These are phyloP conservation scores for Cliona cf. orientalis DNA, from an alignment of 37 sponge, comb jelly and placozoan species.

Conservation along the genomic window DNA sequence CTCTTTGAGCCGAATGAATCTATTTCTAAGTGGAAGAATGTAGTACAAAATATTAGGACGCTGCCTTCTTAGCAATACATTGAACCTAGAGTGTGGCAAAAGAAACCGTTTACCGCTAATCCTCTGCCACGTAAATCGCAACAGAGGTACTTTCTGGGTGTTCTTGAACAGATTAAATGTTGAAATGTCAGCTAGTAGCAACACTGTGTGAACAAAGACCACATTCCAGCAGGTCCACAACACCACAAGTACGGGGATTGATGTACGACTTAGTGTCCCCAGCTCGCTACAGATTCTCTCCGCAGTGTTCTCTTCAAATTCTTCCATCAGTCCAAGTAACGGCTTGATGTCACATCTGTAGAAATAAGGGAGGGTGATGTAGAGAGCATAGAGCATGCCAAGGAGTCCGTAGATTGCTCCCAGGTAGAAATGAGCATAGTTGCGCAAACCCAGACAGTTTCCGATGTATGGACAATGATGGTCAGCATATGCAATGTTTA, in stretches of 20 bases:
- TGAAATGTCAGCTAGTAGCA: slow-evolving; percentile 14
- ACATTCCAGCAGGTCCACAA: background rate
- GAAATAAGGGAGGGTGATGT: slow-evolving; percentile 33
- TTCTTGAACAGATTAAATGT: slow-evolving; percentile 7
- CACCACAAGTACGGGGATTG: slow-evolving; percentile 7
- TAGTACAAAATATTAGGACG: slow-evolving; percentile 2
- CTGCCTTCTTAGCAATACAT: slow-evolving; percentile 13
- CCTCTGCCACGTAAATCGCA: slow-evolving; percentile 20
- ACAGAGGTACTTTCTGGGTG: background rate
- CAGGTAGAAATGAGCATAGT: slow-evolving; percentile 39
- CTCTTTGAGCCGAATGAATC: background rate
- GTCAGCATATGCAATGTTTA: slow-evolving; percentile 37
- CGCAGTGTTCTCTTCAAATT: background rate
- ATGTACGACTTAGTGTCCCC: background rate
- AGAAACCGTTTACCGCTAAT: slow-evolving; percentile 7
- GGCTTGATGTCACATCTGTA: background rate
- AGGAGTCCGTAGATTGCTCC: slow-evolving; percentile 19
- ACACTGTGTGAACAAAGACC: background rate
- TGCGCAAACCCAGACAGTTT: slow-evolving; percentile 48
- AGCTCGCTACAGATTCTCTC: background rate
- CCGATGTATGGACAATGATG: slow-evolving; percentile 67
- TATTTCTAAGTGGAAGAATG: slow-evolving; percentile 15
- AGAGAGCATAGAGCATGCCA: slow-evolving; percentile 30
- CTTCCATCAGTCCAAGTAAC: background rate
- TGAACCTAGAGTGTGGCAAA: slow-evolving; percentile 16